Evolutionary conservation across 1,140 invertebrate genomes (phyloP), one percentile per base, ranked within the genome.

Genomic region (Danaus plexippus): DNA sequence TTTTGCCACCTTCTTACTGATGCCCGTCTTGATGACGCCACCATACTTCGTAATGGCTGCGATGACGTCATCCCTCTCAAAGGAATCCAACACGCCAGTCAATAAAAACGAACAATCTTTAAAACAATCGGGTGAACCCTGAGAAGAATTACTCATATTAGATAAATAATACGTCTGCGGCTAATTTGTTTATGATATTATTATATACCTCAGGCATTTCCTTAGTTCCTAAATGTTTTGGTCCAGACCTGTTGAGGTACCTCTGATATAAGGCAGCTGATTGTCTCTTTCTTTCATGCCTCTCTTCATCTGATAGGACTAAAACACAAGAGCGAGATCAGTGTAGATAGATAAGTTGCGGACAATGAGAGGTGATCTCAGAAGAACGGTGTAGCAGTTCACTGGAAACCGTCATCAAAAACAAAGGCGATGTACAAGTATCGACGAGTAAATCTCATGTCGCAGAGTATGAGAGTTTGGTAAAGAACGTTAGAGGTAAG

Each of bases 21-120:
- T 84, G 43, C 87, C 80, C 11, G 85, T 89, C 54, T 94, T 92
- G 1, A 95, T 89, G 78, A 91, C 91, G 0, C 96, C 97, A 15
- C 96, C 95, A 81, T 94, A 95, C 64, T 92, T 91, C 57, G 91
- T 91, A 22, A 97, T 92, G 9, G 96, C 79, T 13, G 89, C 89
- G 45, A 90, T 89, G 13, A 92, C 90, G 69, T 97, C 95, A 41
- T 96, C 93, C 40, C 93, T 88, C 73, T 97, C 95, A 64, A 98
- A 88, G 0, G 95, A 96, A 74, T 97, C 96, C 9, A 97, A 87
- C 6, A 97, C 93, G 13, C 97, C 97, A 58, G 95, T 97, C 46
- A 96, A 85, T 9, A 98, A 82, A 80, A 98, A 97, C 22, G 91
- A 93, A 61, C 94, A 80, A 52, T 93, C 92, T 52, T 90, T 89